Conservation (phyloP, 2,888 invertebrate genomes). For the Drosophila setosimentum region DNA sequence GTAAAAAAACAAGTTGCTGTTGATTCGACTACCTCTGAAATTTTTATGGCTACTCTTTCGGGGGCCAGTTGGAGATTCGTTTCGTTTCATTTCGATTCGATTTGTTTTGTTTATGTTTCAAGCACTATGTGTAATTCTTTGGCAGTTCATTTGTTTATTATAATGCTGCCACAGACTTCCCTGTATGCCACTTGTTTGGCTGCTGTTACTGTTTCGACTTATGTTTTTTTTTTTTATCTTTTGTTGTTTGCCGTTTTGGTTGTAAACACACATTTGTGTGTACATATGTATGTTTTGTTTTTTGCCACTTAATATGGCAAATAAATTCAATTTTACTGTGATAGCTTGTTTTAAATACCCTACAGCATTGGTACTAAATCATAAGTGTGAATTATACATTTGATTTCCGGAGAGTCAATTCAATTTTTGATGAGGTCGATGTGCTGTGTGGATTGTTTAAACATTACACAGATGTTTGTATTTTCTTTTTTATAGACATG, state of each 20-base stretch:
- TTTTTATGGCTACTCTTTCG: slow-evolving; percentile 58
- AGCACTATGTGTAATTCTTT: slow-evolving; percentile 70
- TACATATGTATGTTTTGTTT: background rate
- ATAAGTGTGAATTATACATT: background rate
- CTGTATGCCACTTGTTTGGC: slow-evolving; percentile 71
- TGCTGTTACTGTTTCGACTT: slow-evolving; percentile 20
- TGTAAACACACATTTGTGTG: slow-evolving; percentile 18
- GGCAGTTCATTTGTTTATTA: slow-evolving; percentile 78
- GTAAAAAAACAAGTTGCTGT: slow-evolving; percentile 75
- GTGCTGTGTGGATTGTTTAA: background rate
- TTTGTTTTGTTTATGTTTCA: slow-evolving; percentile 72
- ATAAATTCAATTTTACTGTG: slow-evolving; percentile 37
- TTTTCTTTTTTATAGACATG: background rate
- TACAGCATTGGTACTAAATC: background rate
- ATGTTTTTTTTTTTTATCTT: slow-evolving; percentile 25
- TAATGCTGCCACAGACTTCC: slow-evolving; percentile 71
- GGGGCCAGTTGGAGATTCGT: slow-evolving; percentile 9
- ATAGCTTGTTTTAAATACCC: slow-evolving; percentile 12
- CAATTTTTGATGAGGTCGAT: background rate
- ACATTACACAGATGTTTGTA: background rate
- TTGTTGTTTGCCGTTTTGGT: slow-evolving; percentile 42
- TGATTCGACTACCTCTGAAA: slow-evolving; percentile 65
- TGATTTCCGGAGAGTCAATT: background rate
- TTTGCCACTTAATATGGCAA: slow-evolving; percentile 53
- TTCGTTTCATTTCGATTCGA: background rate